These are phyloP conservation scores for Condylura cristata DNA, from an alignment of 2,113 vertebrate genomes.

Conservation along the genomic window DNA sequence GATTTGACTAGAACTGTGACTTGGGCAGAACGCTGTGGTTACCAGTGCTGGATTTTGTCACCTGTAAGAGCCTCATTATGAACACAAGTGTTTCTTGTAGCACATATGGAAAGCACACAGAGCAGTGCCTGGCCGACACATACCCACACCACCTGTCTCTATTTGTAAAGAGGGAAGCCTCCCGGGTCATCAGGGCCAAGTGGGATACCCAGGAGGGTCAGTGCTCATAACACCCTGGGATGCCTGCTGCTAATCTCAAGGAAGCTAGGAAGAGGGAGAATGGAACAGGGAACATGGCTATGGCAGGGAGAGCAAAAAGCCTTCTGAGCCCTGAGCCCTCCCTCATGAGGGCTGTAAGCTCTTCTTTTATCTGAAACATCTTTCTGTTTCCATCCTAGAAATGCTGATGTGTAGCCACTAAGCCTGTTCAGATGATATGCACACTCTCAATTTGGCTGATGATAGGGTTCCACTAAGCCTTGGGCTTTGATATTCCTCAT, in stretches of 20 bases:
- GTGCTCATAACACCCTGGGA: background rate
- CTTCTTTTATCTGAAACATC: conserved; percentile 58
- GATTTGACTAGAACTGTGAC: background rate
- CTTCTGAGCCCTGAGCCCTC: background rate
- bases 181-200: background rate
- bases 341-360: background rate
- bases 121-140: background rate
- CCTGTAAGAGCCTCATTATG: background rate
- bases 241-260: background rate
- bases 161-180: background rate
- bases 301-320: background rate
- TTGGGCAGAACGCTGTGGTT: background rate
- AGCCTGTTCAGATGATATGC: background rate
- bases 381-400: conserved; percentile 39
- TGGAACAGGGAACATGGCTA: too few relatives aligned
- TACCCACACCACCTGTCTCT: background rate
- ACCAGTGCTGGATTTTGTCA: background rate
- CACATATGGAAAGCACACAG: background rate
- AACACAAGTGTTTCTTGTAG: background rate
- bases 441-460: conserved; percentile 47
- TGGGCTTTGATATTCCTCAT: conserved; percentile 52
- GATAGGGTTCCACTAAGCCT: background rate
- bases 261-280: background rate
- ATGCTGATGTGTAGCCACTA: conserved; percentile 19
- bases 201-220: background rate